Base-by-base conservation (phyloP, 2,113 vertebrate species). In the Xiphias gladius region DNA sequence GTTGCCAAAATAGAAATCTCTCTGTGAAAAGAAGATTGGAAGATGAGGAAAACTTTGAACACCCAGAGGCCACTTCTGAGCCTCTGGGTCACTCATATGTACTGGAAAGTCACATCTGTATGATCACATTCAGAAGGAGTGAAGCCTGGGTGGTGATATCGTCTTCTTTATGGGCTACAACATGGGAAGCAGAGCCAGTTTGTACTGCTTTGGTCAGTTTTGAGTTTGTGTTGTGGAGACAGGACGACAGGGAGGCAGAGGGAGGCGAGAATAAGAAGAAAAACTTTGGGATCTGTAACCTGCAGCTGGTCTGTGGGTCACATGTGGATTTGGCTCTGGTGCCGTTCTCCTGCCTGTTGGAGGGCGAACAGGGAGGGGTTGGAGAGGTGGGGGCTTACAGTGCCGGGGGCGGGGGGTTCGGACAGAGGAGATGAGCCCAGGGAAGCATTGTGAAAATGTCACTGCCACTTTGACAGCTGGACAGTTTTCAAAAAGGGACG, bases 1-100 rank as follows among this genome's bases (percentile, higher is more conserved):
- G 97, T 97, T 99, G 97, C 97, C 97, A 98, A 96, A 97, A 99
- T 97, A 98, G 94, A 93, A 80, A 83, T 89, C 50, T 88, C 58
- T 78, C 62, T 88, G 78, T 85, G 70, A 88, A 87, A 81, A 78
- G 62, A 90, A 71, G 52, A 78, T 2, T 52, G 19, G 24, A 83
- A 83, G 58, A 30, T 80, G 37, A 85, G 8, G 19, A 76, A 58
- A 69, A 70, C 50, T 70, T 78, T 58, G 48, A 77, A 62, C 30
- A 46, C 54, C 73, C 26, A 61, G 71, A 55, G 55, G 58, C 57
- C 73, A 55, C 19, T 58, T 74, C 76, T 74, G 58, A 19, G 57
- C 63, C 78, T 79, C 30, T 80, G 59, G 52, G 59, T 43, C 52
- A 57, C 62, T 73, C 4, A 17, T 19, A 73, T 82, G 52, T 63